These are phyloP conservation scores for Wasmannia auropunctata DNA, from an alignment of 1,140 invertebrate genomes.

Conservation along the genomic window DNA sequence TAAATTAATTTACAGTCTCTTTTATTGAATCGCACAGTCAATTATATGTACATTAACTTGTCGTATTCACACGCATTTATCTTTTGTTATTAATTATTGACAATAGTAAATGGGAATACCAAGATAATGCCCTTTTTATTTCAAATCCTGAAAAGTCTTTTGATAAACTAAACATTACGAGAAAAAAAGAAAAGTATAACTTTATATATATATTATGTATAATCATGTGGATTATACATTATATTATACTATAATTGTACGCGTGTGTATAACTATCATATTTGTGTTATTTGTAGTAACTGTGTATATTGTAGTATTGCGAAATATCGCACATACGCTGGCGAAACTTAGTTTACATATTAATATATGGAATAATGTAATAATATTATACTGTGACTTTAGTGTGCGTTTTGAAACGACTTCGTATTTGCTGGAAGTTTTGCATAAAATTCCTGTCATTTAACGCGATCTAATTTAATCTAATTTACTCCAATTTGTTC, in stretches of 20 bases:
- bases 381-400: background rate
- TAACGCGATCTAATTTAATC: background rate
- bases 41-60: background rate
- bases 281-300: background rate
- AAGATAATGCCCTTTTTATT: background rate
- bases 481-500: slow-evolving; percentile 18
- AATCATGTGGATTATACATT: too few relatives aligned
- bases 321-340: background rate
- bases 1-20: background rate
- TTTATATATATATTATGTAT: background rate
- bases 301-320: background rate
- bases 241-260: background rate
- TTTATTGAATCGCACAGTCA: background rate
- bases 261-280: background rate
- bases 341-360: slow-evolving; percentile 10
- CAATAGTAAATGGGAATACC: background rate
- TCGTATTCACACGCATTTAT: background rate
- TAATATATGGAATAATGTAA: slow-evolving; percentile 21
- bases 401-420: background rate
- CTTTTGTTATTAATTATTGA: slow-evolving; percentile 12
- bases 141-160: background rate
- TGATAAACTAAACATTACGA: background rate
- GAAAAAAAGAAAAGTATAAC: background rate
- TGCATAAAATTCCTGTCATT: slow-evolving; percentile 30
- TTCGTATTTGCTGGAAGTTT: slow-evolving; percentile 6